A percentile compares a stretch with the other conserved stretches of the same genome.
Evolutionary conservation across 1,140 invertebrate species (phyloP).

Genomic region (Halesus radiatus): DNA sequence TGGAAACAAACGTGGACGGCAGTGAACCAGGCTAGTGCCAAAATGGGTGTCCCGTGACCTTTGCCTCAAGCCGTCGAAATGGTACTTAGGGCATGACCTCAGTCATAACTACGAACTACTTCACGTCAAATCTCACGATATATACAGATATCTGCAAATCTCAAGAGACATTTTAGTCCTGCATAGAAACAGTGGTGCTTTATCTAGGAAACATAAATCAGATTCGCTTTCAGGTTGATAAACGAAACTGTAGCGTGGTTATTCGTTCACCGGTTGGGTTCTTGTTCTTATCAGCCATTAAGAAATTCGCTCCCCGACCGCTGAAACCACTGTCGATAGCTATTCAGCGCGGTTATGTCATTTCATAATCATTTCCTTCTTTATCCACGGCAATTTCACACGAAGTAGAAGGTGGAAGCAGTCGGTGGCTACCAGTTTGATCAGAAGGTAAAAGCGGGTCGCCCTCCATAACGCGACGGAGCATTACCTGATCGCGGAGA

Average conservation of each 20-base stretch:
- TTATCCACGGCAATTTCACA: conserved; percentile 50
- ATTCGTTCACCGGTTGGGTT: not conserved
- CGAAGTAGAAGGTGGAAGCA: not conserved
- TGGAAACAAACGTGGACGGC: too few relatives aligned
- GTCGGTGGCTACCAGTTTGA: conserved; percentile 38
- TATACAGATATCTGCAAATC: too few relatives aligned
- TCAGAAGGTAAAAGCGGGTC: conserved; percentile 50
- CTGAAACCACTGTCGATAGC: conserved; percentile 9
- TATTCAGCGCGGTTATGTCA: conserved; percentile 42
- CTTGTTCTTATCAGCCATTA: conserved; percentile 20
- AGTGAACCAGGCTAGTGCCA: too few relatives aligned
- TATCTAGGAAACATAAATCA: not conserved
- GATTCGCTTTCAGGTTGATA: not conserved
- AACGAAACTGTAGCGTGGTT: conserved; percentile 5
- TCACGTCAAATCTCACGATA: too few relatives aligned
- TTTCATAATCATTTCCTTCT: conserved; percentile 53
- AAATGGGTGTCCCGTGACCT: too few relatives aligned
- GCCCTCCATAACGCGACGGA: conserved; percentile 35
- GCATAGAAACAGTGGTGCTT: too few relatives aligned
- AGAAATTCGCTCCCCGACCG: not conserved
- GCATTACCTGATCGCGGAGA: conserved; percentile 13
- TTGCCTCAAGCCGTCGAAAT: too few relatives aligned
- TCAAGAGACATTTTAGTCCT: too few relatives aligned
- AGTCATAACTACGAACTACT: too few relatives aligned
- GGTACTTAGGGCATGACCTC: too few relatives aligned